Percentiles rank a stretch among this genome's conserved stretches.
phyloP scores from a whole-genome alignment of 2,797 vertebrate genomes.

The Sebastes hubbsi region DNA sequence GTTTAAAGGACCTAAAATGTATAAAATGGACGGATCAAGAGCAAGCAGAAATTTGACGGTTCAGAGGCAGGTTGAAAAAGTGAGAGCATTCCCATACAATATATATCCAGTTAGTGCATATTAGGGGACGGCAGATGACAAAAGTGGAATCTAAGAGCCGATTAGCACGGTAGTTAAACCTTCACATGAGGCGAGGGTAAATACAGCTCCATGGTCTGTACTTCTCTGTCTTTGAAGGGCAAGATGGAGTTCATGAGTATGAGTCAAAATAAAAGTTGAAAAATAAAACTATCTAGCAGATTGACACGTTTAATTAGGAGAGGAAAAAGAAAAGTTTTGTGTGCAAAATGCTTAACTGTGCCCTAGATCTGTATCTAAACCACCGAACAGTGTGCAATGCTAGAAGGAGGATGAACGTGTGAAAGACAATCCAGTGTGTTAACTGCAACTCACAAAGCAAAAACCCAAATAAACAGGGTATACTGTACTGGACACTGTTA shows the following conservation, averaged over 20 bases:
- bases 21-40: conserved; percentile 81
- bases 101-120: conserved; percentile 75
- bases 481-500: not conserved
- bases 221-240: conserved; percentile 7
- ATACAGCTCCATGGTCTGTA: conserved; percentile 45
- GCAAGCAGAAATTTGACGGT: conserved; percentile 80
- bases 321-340: not conserved
- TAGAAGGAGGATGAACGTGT: not conserved
- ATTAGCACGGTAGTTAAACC: conserved; percentile 75
- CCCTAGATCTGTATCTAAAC: conserved; percentile 17
- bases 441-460: conserved; percentile 4
- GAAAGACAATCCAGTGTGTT: conserved; percentile 1
- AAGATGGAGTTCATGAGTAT: conserved; percentile 28
- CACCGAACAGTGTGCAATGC: not conserved
- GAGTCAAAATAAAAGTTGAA: conserved; percentile 9
- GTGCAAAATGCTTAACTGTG: not conserved
- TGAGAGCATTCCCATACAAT: conserved; percentile 76
- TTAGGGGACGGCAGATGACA: conserved; percentile 70
- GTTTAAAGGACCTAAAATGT: conserved; percentile 83
- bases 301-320: not conserved
- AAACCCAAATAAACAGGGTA: conserved; percentile 10
- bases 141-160: conserved; percentile 74
- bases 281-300: not conserved
- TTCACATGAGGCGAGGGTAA: conserved; percentile 59
- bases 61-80: conserved; percentile 79